A percentile compares a stretch with the other conserved stretches of the same genome.
These are phyloP conservation scores for Toxonevra muliebris DNA, from an alignment of 2,888 invertebrate genomes.

Conservation along the genomic window DNA sequence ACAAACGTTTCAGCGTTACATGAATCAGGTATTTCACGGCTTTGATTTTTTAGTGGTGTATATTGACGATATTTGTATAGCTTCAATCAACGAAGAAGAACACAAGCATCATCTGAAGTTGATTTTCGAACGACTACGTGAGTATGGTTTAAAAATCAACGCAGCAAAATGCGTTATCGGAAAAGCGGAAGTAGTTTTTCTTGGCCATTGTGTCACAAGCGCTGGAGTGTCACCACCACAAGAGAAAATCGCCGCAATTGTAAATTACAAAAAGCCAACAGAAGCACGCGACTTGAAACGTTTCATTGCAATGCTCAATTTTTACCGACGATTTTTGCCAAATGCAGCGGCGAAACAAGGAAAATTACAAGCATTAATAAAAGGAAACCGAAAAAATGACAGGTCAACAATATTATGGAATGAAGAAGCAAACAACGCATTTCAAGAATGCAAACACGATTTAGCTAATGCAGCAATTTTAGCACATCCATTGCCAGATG, in stretches of 20 bases:
- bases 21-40: conserved; percentile 3
- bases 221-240: conserved; percentile 21
- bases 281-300: too few species aligned
- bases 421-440: conserved; percentile 32
- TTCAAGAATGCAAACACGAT: conserved; percentile 32
- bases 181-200: conserved; percentile 38
- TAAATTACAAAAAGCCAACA: conserved; percentile 30
- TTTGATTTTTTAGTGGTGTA: conserved; percentile 46
- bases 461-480: conserved; percentile 26
- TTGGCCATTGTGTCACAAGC: conserved; percentile 6
- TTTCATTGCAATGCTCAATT: conserved; percentile 31
- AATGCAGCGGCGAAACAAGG: conserved; percentile 35
- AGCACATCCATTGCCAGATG: conserved; percentile 29
- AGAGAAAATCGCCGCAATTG: conserved; percentile 33
- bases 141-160: conserved; percentile 45
- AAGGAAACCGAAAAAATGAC: too few species aligned
- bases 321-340: conserved; percentile 35
- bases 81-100: conserved; percentile 30
- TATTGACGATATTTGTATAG: conserved; percentile 41
- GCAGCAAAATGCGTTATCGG: too few species aligned
- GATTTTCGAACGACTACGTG: conserved; percentile 42
- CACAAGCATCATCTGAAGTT: conserved; percentile 33
- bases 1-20: conserved; percentile 1
- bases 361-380: conserved; percentile 28
- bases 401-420: conserved; percentile 33